phyloP scores from a whole-genome alignment of 2,888 invertebrate species.

The Achlya flavicornis region DNA sequence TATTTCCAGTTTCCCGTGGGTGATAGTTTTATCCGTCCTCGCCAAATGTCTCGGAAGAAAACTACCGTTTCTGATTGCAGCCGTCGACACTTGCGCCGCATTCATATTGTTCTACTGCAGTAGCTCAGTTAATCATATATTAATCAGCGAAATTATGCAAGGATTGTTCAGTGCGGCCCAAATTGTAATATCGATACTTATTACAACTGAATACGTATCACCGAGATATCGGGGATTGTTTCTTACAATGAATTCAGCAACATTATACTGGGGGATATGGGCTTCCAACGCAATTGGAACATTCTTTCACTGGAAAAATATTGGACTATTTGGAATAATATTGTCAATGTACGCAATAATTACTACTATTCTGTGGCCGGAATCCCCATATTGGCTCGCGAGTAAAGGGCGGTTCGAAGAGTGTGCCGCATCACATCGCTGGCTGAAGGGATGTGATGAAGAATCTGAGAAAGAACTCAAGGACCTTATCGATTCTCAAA shows the following conservation, averaged over 20 bases:
- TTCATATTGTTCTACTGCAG: slow-evolving; percentile 37
- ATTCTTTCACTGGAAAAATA: slow-evolving; percentile 43
- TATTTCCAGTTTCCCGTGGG: slow-evolving; percentile 37
- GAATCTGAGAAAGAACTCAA: slow-evolving; percentile 47
- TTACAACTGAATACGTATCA: slow-evolving; percentile 46
- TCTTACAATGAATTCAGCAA: slow-evolving; percentile 40
- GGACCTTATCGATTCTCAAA: slow-evolving; percentile 38
- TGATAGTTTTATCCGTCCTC: slow-evolving; percentile 33
- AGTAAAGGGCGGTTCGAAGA: slow-evolving; percentile 45
- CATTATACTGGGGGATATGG: slow-evolving; percentile 44
- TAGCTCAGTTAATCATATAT: slow-evolving; percentile 31
- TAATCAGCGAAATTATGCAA: slow-evolving; percentile 37
- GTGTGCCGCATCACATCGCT: slow-evolving; percentile 42
- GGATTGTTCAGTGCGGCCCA: slow-evolving; percentile 20
- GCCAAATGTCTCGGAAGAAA: slow-evolving; percentile 37
- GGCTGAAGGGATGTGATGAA: slow-evolving; percentile 45
- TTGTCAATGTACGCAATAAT: slow-evolving; percentile 30
- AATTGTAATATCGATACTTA: slow-evolving; percentile 25
- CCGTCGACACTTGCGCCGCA: slow-evolving; percentile 25
- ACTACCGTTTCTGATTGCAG: slow-evolving; percentile 27
- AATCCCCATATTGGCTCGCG: slow-evolving; percentile 52
- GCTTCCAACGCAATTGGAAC: slow-evolving; percentile 47
- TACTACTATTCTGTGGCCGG: slow-evolving; percentile 29
- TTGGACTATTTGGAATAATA: slow-evolving; percentile 34
- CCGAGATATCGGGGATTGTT: slow-evolving; percentile 47